phyloP scores from a whole-genome alignment of 2,888 invertebrate genomes.

The Hypena proboscidalis region DNA sequence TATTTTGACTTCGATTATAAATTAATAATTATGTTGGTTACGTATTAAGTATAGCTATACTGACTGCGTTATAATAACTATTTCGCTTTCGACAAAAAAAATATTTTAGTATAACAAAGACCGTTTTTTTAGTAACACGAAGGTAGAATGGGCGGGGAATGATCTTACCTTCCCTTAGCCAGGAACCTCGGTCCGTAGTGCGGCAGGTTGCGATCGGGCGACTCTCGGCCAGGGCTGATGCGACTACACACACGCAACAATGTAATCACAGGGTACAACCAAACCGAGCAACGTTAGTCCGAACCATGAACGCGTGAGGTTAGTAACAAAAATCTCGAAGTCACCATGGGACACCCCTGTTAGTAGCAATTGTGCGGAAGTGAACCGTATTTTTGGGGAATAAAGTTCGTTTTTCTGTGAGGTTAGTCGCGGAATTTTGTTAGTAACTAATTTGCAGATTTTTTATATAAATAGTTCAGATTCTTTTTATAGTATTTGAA shows the following conservation, averaged over 20 bases:
- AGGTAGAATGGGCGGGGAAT: not conserved
- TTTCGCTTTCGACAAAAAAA: not conserved
- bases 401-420: slow-evolving; percentile 20
- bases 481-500: not conserved
- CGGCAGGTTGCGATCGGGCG: slow-evolving; percentile 93
- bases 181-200: slow-evolving; percentile 96
- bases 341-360: slow-evolving; percentile 15
- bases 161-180: slow-evolving; percentile 91
- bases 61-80: too few relatives aligned
- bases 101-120: not conserved
- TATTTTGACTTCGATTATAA: too few relatives aligned
- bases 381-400: slow-evolving; percentile 14
- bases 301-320: slow-evolving; percentile 28
- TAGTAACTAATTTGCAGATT: too few relatives aligned
- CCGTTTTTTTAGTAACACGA: slow-evolving; percentile 7
- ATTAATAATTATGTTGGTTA: too few relatives aligned
- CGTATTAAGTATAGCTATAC: too few relatives aligned
- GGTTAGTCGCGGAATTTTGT: slow-evolving; percentile 3
- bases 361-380: slow-evolving; percentile 17
- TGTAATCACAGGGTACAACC: slow-evolving; percentile 60
- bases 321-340: slow-evolving; percentile 27
- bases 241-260: slow-evolving; percentile 88
- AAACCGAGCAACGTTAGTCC: slow-evolving; percentile 41
- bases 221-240: slow-evolving; percentile 94
- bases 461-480: not conserved